Conservation (phyloP, 2,113 vertebrate genomes). For the Ardeotis arabs region DNA sequence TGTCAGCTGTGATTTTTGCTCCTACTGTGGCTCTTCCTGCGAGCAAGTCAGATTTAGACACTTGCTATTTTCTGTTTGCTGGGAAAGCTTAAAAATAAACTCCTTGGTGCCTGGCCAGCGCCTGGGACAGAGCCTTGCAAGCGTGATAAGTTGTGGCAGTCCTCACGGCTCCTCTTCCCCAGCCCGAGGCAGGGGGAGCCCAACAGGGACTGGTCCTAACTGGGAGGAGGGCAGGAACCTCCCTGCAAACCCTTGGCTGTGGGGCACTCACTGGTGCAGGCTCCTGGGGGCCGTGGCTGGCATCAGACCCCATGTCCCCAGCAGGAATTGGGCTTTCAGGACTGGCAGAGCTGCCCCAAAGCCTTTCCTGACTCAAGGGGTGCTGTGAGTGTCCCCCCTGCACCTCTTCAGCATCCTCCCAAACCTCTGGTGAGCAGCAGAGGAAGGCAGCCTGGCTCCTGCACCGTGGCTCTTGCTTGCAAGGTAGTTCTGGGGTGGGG, state of each 20-base stretch:
- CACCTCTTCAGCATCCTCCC: background rate
- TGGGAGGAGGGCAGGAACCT: background rate
- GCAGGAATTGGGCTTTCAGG: background rate
- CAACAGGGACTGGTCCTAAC: accelerated
- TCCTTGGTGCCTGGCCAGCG: background rate
- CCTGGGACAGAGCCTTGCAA: background rate
- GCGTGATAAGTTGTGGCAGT: accelerated
- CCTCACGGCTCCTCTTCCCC: background rate
- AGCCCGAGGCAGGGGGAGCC: no score
- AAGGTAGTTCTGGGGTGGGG: background rate
- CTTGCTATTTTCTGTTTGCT: background rate
- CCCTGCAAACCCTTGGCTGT: background rate
- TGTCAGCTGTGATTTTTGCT: background rate
- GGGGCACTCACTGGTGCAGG: accelerated
- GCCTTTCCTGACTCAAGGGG: background rate
- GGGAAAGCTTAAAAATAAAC: slow-evolving; percentile 39
- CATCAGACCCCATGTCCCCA: background rate
- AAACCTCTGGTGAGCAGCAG: accelerated
- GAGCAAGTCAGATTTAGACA: background rate
- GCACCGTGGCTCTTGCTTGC: no score
- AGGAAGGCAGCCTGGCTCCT: background rate
- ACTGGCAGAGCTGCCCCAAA: background rate
- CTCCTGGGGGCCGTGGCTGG: background rate
- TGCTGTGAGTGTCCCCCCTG: background rate
- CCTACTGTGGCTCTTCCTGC: background rate